Conservation (phyloP, 1,140 invertebrate species). For the Drosophila miranda region DNA sequence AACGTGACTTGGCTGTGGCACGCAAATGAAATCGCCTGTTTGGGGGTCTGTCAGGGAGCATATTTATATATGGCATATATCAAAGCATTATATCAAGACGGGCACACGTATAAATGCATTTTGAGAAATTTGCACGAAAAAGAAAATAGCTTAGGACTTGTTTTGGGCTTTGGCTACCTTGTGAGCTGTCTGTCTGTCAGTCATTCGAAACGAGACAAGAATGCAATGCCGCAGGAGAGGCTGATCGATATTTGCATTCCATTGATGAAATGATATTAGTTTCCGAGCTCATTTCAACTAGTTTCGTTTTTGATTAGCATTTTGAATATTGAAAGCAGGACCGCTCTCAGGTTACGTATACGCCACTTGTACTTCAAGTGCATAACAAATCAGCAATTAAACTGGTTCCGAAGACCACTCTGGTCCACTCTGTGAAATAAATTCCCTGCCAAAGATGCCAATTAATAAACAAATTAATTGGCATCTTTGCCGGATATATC, state of each 20-base stretch:
- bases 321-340: too few species aligned
- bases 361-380: slow-evolving; percentile 1
- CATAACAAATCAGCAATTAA: too few species aligned
- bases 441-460: slow-evolving; percentile 9
- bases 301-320: too few species aligned
- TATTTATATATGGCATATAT: slow-evolving; percentile 43
- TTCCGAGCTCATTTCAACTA: too few species aligned
- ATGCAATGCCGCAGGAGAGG: neutral
- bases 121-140: slow-evolving; percentile 34
- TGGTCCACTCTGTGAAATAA: too few species aligned
- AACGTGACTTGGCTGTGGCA: slow-evolving; percentile 59
- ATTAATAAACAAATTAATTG: slow-evolving; percentile 30
- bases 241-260: neutral
- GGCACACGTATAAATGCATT: slow-evolving; percentile 30
- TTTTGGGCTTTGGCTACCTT: slow-evolving; percentile 16
- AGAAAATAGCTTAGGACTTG: slow-evolving; percentile 25
- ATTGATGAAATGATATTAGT: too few species aligned
- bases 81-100: slow-evolving; percentile 24
- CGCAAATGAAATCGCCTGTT: slow-evolving; percentile 54
- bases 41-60: slow-evolving; percentile 15
- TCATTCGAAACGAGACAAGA: slow-evolving; percentile 20
- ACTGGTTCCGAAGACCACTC: too few species aligned
- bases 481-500: slow-evolving; percentile 28
- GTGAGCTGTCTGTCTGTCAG: slow-evolving; percentile 12
- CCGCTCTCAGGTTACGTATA: slow-evolving; percentile 45